Base-by-base conservation (phyloP, 1,140 invertebrate genomes). In the Philotrypesis tridentata region DNA sequence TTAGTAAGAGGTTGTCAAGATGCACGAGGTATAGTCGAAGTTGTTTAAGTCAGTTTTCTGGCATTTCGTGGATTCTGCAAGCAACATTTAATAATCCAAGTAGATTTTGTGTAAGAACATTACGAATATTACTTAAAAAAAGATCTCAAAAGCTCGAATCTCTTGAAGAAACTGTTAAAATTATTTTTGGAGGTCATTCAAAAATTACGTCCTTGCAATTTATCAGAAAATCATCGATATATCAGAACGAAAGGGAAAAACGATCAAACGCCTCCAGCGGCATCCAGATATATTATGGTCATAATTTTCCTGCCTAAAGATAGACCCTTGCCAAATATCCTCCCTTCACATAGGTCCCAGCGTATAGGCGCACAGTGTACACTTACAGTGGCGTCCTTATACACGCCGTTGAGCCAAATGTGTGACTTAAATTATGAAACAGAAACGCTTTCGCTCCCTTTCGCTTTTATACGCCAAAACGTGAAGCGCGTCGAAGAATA, bases 291-390 rank as follows among this genome's bases (percentile, higher is more conserved):
- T 27, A 70, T 70, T 79, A 79, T 17, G 31, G 43, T 11, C 43
- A 33, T 71, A 71, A n/a, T 72, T 72, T 72, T 60, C 21, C 6
- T 70, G 12, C 65, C 14, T n/a, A 60, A 71, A 70, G 67, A 70
- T 48, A 79, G 37, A 29, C 40, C 67, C 37, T 55, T 33, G 77
- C 67, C 77, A 79, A 79, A 79, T 70, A 33, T 23, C 27, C 29
- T 23, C 65, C 9, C 76, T 25, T 12, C 40, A 8, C 23, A 4
- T 21, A 21, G n/a, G 29, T 4, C 25, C 1, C 29, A 48, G 17
- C 17, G n/a, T 55, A 55, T 6, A 55, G 48, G 3, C 1, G 37
- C 33, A 3, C 63, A 21, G 27, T 23, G 68, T 55, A 68, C n/a
- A n/a, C n/a, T n/a, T n/a, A n/a, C n/a, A n/a, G n/a, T n/a, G n/a